Conservation (phyloP, 2,888 invertebrate species). For the Andrena fulva region DNA sequence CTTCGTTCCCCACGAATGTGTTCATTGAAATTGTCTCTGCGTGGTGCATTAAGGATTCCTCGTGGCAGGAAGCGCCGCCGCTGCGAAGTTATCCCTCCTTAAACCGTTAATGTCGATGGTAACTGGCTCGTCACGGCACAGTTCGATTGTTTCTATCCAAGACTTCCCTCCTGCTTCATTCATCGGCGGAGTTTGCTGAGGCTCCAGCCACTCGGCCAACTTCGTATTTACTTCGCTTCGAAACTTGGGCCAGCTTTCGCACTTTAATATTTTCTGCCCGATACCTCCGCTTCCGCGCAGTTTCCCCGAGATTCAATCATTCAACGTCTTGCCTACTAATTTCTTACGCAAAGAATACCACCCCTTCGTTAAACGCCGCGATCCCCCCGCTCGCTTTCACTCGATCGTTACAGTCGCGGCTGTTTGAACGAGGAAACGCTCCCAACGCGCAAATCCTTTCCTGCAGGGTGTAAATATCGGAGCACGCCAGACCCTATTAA, state of each 20-base stretch:
- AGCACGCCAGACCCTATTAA: too few relatives aligned
- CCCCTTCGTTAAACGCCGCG: not conserved
- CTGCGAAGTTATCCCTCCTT: not conserved
- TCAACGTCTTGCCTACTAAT: not conserved
- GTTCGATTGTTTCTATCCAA: not conserved
- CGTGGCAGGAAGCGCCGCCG: not conserved
- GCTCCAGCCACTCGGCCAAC: not conserved
- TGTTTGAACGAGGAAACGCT: not conserved
- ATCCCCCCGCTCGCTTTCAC: not conserved
- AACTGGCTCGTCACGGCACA: not conserved
- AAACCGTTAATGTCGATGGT: conserved; percentile 13
- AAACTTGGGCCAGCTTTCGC: not conserved
- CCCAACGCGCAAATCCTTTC: too few relatives aligned
- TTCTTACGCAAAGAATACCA: not conserved
- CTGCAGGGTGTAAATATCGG: too few relatives aligned
- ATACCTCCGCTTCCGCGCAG: not conserved
- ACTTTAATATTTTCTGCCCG: conserved; percentile 3
- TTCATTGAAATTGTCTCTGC: conserved; percentile 3
- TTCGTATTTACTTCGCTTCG: not conserved
- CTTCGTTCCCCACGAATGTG: conserved; percentile 15
- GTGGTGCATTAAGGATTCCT: not conserved
- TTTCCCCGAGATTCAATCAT: not conserved
- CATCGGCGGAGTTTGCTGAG: not conserved
- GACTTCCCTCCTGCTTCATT: not conserved
- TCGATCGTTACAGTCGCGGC: not conserved